Evolutionary conservation across 2,888 invertebrate genomes (phyloP).

Genomic region (Himalopsyche japonica): DNA sequence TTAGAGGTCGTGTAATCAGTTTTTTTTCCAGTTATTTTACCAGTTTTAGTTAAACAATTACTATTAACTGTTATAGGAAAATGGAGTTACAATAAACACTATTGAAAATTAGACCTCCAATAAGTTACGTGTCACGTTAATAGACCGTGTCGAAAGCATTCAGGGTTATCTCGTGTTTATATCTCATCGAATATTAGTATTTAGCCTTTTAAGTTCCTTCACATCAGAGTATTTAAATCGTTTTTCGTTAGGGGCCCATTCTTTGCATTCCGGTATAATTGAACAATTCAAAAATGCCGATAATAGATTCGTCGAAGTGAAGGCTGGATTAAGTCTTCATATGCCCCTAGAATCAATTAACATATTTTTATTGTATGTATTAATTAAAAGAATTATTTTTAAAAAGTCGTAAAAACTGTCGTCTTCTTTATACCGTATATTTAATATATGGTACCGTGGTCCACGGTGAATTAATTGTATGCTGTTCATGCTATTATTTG

Average conservation of each 20-base stretch:
- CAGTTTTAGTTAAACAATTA: neutral
- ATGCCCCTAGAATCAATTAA: too few species aligned
- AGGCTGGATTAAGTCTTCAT: too few species aligned
- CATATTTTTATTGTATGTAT: too few species aligned
- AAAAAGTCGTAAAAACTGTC: too few species aligned
- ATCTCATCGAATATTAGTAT: neutral
- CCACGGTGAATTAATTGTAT: too few species aligned
- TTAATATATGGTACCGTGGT: too few species aligned
- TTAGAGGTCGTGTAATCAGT: neutral
- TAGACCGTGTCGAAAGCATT: conserved; percentile 36
- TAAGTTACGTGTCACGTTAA: conserved; percentile 13
- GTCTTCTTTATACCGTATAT: too few species aligned
- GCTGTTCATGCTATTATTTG: too few species aligned
- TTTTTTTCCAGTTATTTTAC: neutral
- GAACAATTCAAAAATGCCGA: too few species aligned
- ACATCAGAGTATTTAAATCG: neutral
- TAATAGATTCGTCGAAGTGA: too few species aligned
- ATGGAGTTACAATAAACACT: neutral
- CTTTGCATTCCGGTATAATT: neutral
- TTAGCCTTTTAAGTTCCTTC: neutral
- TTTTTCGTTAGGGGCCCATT: neutral
- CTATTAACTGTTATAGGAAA: neutral
- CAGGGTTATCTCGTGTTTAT: conserved; percentile 19
- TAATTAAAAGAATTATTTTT: too few species aligned
- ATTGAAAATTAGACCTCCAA: conserved; percentile 19